Conservation (phyloP, 2,113 vertebrate genomes). For the Calypte anna region DNA sequence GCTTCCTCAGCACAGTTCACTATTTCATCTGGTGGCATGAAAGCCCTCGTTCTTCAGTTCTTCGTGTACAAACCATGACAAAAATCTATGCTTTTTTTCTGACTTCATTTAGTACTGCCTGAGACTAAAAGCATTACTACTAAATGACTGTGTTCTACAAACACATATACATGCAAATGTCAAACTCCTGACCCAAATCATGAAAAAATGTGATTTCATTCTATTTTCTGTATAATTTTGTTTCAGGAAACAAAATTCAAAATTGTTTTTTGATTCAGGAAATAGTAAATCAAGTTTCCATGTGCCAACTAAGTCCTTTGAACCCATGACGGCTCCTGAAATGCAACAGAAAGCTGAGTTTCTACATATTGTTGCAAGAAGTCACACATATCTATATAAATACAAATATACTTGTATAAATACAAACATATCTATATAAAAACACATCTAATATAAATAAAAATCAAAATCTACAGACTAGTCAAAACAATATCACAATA, state of each 20-base stretch:
- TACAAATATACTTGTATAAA: too few relatives aligned
- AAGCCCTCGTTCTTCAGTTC: too few relatives aligned
- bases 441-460: background rate
- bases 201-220: background rate
- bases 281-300: background rate
- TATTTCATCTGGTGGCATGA: too few relatives aligned
- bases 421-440: too few relatives aligned
- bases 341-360: background rate
- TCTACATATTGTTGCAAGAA: background rate
- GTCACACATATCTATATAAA: too few relatives aligned
- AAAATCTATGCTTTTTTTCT: background rate
- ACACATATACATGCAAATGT: fast-evolving
- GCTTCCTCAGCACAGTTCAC: too few relatives aligned
- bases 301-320: background rate
- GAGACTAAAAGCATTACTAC: background rate
- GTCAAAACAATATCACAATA: background rate
- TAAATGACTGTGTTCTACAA: background rate
- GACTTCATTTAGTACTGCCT: background rate
- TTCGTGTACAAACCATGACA: background rate
- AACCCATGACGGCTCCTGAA: background rate
- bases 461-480: background rate
- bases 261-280: background rate
- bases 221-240: background rate
- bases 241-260: too few relatives aligned
- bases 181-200: background rate